A percentile compares a stretch with the other conserved stretches of the same genome.
Evolutionary conservation across 2,113 vertebrate species (phyloP).

Genomic region (Parus major): DNA sequence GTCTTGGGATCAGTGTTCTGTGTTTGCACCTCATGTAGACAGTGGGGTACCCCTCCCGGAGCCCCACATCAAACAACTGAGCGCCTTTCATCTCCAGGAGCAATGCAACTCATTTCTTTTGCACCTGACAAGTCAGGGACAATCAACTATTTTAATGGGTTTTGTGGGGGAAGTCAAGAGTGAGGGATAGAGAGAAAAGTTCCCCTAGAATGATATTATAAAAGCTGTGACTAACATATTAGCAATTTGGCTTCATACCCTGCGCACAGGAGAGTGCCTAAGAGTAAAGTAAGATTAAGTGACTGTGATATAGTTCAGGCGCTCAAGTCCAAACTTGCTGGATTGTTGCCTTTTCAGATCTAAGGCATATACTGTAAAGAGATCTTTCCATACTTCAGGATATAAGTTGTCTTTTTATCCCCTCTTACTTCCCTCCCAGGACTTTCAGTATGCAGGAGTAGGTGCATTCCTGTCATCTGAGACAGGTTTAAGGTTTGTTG

Average conservation of each 20-base stretch:
- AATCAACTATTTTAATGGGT: constrained; percentile 27
- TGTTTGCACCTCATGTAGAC: constrained; percentile 15
- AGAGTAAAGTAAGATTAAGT: constrained; percentile 29
- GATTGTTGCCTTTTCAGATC: not conserved
- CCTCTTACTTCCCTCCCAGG: not conserved
- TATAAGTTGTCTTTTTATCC: not conserved
- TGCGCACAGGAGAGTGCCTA: not conserved
- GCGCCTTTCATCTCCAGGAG: constrained; percentile 42
- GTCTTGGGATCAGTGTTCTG: not conserved
- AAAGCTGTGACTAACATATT: constrained; percentile 40
- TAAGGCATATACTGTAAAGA: not conserved
- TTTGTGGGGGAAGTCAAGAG: not conserved
- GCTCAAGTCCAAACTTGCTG: not conserved
- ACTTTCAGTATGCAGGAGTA: constrained; percentile 13
- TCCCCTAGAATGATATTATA: constrained; percentile 1
- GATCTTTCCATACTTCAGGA: not conserved
- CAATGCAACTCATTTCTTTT: constrained; percentile 25
- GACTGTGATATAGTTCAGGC: constrained; percentile 14
- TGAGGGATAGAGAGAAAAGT: not conserved
- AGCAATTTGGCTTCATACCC: constrained; percentile 11
- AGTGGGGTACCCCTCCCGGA: not conserved
- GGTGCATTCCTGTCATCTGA: not conserved
- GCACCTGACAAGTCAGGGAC: constrained; percentile 49
- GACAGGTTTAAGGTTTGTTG: constrained; percentile 28
- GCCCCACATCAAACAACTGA: constrained; percentile 6